Evolutionary conservation across 2,888 invertebrate species (phyloP), one percentile per base, ranked within the genome.

Genomic region (Baronia brevicornis): DNA sequence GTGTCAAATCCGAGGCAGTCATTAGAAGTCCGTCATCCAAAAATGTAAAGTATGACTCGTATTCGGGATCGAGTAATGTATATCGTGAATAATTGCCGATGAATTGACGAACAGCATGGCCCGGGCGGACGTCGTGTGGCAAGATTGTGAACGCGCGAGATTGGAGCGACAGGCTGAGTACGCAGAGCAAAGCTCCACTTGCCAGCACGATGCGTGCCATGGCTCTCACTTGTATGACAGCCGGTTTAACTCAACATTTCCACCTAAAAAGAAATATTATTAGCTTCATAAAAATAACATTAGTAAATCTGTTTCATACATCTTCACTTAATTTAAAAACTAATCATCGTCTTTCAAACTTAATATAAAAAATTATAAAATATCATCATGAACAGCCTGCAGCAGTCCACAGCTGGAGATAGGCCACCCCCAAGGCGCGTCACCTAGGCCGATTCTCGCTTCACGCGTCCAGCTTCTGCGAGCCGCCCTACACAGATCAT

Each of bases 51-150:
- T 91, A 95, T 47, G 93, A 89, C 25, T 92, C 91, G 67, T 89
- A 93, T 43, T 91, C 93, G 28, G 92, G 93, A 57, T 94, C 92
- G 55, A 94, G 75, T 45, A 86, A 71, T 34, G 87, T 85, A 56
- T 87, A 85, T 39, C 84, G 71, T 30, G 77, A 80, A 46, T 75
- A 85, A 57, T 85, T 85, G 45, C 85, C 84, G 47, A 86, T 84
- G 73, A 95, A 93, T 60, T 92, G 90, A 66, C 91, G 91, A 60
- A 95, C 91, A 65, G 93, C 93, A 78, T 92, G 95, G 28, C 95
- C 95, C 2, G 95, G 95, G 65, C 94, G 92, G 50, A 93, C 93
- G 66, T 96, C 95, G 74, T 95, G 95, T 28, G 95, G 94, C 62
- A 95, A 87, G 57, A 95, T 90, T 46, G 89, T 86, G 37, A 88